Conservation (phyloP, 2,113 vertebrate species). For the Halcyon senegalensis region DNA sequence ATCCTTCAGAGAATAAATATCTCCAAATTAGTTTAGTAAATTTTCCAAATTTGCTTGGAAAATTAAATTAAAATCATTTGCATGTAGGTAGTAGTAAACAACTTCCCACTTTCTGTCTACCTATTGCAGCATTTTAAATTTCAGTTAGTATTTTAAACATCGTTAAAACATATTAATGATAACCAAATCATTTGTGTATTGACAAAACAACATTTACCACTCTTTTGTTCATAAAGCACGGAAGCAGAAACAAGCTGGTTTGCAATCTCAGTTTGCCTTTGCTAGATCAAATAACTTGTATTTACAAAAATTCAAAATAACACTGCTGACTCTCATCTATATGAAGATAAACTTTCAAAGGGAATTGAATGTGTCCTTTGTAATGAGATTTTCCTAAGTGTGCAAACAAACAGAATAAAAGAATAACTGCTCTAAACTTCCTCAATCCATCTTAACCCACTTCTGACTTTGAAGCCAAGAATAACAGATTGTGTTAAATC, state of each 20-base stretch:
- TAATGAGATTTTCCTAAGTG: neutral
- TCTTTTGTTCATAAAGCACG: neutral
- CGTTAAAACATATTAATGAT: neutral
- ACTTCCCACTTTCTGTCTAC: neutral
- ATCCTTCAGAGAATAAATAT: neutral
- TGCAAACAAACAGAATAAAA: neutral
- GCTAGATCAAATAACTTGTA: neutral
- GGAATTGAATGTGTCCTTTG: neutral
- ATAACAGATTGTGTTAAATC: neutral
- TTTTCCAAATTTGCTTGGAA: constrained; percentile 1
- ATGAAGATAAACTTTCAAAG: neutral
- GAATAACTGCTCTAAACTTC: neutral
- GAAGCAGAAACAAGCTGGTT: neutral
- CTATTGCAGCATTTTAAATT: neutral
- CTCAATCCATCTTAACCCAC: neutral
- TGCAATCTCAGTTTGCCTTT: neutral
- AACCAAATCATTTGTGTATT: neutral
- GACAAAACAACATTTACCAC: neutral
- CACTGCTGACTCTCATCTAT: neutral
- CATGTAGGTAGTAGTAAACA: neutral
- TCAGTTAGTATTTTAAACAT: neutral
- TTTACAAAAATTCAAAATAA: neutral
- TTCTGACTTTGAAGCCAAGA: neutral
- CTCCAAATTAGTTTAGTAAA: neutral
- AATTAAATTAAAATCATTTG: neutral